Evolutionary conservation across 1,140 invertebrate species (phyloP).

Genomic region (Musca domestica): DNA sequence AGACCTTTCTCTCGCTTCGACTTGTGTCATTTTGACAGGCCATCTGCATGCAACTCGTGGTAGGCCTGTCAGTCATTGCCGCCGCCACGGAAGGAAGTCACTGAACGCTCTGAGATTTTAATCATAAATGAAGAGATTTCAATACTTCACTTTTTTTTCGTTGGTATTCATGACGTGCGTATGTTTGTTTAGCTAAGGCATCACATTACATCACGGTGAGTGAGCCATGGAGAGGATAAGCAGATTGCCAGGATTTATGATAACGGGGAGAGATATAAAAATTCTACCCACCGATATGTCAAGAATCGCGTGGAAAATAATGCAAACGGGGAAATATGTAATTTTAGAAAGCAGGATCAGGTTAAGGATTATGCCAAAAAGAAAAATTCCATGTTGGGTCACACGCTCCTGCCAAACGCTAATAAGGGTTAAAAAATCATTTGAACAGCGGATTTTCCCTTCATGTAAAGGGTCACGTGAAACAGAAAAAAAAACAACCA

Average conservation of each 20-base stretch:
- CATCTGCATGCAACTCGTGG: conserved; percentile 17
- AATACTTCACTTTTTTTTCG: neutral
- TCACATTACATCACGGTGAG: conserved; percentile 23
- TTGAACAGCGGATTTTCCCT: too few species aligned
- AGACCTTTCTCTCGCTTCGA: neutral
- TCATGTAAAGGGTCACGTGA: too few species aligned
- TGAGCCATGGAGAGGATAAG: neutral
- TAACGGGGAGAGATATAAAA: neutral
- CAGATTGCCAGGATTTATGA: conserved; percentile 21
- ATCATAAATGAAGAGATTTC: conserved; percentile 24
- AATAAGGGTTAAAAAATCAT: conserved; percentile 14
- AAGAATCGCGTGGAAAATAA: neutral
- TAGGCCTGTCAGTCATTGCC: neutral
- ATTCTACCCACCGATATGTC: neutral
- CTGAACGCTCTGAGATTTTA: conserved; percentile 23
- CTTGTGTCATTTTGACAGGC: conserved; percentile 11
- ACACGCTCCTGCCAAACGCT: neutral
- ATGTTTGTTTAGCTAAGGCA: conserved; percentile 14
- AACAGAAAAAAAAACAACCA: too few species aligned
- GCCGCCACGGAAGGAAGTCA: conserved; percentile 24
- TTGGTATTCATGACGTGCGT: neutral
- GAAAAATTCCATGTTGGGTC: neutral
- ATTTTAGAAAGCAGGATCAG: conserved; percentile 1
- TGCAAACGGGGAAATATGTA: neutral
- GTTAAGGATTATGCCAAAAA: conserved; percentile 13